phyloP scores from a whole-genome alignment of 2,113 vertebrate genomes.

The Cariama cristata region DNA sequence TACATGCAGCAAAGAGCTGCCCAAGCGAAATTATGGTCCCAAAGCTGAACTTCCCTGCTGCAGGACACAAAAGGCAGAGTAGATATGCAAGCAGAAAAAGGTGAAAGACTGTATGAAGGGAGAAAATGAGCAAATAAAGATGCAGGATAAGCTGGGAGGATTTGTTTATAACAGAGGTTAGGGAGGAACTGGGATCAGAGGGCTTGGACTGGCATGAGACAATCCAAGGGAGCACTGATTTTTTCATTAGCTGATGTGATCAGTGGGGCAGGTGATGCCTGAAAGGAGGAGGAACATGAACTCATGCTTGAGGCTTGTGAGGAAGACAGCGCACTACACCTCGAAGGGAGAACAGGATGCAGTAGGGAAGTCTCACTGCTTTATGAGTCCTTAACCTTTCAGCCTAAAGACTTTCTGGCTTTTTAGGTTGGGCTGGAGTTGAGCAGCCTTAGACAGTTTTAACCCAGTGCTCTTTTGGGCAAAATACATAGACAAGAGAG shows the following conservation, averaged over 20 bases:
- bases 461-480: background rate
- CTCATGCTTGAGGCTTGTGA: background rate
- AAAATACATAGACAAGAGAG: background rate
- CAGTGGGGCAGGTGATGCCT: background rate
- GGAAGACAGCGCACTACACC: background rate
- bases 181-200: background rate
- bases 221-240: background rate
- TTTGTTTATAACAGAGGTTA: background rate
- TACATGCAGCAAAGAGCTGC: background rate
- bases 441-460: background rate
- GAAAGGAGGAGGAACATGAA: background rate
- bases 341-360: background rate
- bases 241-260: background rate
- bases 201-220: background rate
- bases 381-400: background rate
- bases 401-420: background rate
- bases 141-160: background rate
- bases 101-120: background rate
- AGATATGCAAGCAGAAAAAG: background rate
- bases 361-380: background rate
- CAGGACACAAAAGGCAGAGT: background rate
- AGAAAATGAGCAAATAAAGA: background rate
- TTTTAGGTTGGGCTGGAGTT: background rate
- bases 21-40: background rate
- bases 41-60: background rate